phyloP scores from a whole-genome alignment of 2,113 vertebrate genomes.

The Syngnathus floridae region DNA sequence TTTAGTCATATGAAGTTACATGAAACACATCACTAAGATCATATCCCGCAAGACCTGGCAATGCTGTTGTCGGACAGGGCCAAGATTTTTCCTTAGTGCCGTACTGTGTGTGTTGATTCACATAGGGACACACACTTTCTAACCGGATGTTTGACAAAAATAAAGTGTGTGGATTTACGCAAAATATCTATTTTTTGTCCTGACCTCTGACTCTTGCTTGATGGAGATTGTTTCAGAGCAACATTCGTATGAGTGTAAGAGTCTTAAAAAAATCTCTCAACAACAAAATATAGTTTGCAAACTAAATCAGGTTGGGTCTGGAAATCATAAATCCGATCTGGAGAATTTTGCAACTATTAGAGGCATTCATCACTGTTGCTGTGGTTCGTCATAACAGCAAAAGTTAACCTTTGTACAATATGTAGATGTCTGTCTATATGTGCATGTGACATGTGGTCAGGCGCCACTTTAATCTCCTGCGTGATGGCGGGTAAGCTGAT shows the following conservation, averaged over 20 bases:
- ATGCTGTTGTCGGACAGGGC: no score
- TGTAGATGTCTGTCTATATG: background rate
- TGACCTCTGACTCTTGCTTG: no score
- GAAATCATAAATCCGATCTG: background rate
- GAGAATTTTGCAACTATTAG: slow-evolving; percentile 7
- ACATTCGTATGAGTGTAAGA: no score
- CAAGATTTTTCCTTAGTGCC: no score
- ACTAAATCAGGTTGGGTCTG: background rate
- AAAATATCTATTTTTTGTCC: no score
- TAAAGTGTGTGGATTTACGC: no score
- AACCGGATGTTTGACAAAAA: no score
- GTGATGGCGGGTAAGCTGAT: slow-evolving; percentile 57
- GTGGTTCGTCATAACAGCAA: slow-evolving; percentile 23
- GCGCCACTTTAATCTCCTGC: slow-evolving; percentile 43
- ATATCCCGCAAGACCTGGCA: background rate
- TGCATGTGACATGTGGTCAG: slow-evolving; percentile 27
- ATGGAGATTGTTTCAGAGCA: no score
- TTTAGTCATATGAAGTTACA: background rate
- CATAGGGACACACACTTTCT: no score
- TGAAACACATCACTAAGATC: slow-evolving; percentile 2
- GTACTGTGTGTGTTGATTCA: no score
- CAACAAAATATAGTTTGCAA: background rate
- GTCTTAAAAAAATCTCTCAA: background rate
- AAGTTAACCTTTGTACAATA: slow-evolving; percentile 3
- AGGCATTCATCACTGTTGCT: slow-evolving; percentile 16